Conservation (phyloP, 2,797 vertebrate species). For the Gila robusta region DNA sequence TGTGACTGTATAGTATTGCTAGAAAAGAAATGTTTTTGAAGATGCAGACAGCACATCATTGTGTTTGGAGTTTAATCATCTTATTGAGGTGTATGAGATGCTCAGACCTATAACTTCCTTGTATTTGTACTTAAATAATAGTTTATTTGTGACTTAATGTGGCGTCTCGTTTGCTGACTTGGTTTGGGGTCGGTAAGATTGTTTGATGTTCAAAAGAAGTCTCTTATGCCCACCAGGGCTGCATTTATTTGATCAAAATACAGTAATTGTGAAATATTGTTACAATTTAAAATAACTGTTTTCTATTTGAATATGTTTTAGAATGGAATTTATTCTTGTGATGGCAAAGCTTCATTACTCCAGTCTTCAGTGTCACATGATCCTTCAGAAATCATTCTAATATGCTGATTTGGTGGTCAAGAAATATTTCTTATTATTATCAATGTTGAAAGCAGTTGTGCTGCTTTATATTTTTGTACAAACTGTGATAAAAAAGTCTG, state of each 20-base stretch:
- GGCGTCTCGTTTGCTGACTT: background rate
- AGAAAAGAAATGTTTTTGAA: slow-evolving; percentile 13
- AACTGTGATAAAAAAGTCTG: background rate
- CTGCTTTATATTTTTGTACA: background rate
- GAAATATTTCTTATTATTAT: background rate
- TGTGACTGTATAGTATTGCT: background rate
- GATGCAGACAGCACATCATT: background rate
- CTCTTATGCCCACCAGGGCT: background rate
- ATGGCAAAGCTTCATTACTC: background rate
- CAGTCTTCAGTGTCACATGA: background rate
- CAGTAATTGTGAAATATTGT: background rate
- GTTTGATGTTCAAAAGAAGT: background rate
- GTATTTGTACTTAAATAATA: background rate
- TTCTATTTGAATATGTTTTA: background rate
- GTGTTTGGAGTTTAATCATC: background rate
- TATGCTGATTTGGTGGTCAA: background rate
- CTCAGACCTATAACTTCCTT: background rate
- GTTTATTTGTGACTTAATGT: background rate
- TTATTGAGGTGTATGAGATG: background rate
- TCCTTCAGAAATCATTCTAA: background rate
- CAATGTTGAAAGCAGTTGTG: background rate
- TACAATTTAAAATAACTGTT: background rate
- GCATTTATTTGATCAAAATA: background rate
- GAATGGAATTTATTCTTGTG: background rate
- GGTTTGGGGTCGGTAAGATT: background rate